Base-by-base conservation (phyloP, 2,113 vertebrate species). In the Perca schrenkii region DNA sequence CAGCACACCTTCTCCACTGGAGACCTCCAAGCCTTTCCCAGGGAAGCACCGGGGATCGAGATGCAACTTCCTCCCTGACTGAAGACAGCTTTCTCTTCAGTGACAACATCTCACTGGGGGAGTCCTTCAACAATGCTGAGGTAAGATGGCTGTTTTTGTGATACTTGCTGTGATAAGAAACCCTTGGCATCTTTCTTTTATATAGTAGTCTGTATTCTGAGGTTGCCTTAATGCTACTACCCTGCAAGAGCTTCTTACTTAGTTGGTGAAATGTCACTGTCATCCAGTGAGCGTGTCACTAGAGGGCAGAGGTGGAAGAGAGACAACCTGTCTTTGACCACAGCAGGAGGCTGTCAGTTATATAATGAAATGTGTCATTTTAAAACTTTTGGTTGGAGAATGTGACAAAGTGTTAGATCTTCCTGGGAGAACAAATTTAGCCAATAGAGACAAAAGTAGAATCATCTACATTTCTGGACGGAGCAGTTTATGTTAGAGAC, bases 1-100 rank as follows among this genome's bases (percentile, higher is more conserved):
- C 74, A 99, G 98, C 89, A 99, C 98, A 0, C 98, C 98, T 0
- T 99, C 98, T 2, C 98, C 98, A 0, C 4, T 97, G 54, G 98
- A 99, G 69, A 94, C 86, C 15, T 83, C 93, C 0, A 99, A 97
- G 36, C 93, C 95, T 0, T 99, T 99, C 84, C 96, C 95, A 3
- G 93, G 95, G 0, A 57, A 57, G 31, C 61, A 90, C 93, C 0
- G 86, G 89, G 13, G 96, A 97, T 21, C 95, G 91, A 70, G 97
- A 98, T 4, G 66, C 93, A 47, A 75, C 82, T 6, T 89, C 92
- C 40, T 92, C 90, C 19, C 52, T 94, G 19, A 80, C 79, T 5
- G 95, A 96, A 60, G 95, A 96, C 88, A 92, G 80, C 8, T 64
- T 93, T 79, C 81, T 94, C 54, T 97, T 97, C 50, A 84, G 88